Conservation (phyloP, 1,140 invertebrate genomes). For the Camponotus vicinus region DNA sequence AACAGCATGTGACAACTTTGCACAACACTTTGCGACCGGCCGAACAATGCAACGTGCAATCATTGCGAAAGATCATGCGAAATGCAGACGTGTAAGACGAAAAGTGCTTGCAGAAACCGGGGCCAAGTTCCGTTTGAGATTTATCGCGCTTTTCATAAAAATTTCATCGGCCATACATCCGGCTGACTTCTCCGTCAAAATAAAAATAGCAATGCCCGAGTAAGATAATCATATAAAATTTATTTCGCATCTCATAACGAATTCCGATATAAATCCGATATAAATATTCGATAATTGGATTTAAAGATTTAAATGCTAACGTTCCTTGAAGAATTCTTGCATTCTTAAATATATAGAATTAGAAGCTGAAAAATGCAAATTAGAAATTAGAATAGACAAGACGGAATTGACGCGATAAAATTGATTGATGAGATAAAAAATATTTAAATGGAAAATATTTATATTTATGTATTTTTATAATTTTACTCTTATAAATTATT, state of each 20-base stretch:
- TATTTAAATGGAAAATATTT: not conserved
- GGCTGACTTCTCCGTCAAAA: not conserved
- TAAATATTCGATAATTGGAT: not conserved
- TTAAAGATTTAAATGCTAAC: slow-evolving; percentile 24
- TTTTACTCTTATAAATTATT: no score
- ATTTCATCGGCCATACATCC: slow-evolving; percentile 6
- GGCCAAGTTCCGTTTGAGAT: slow-evolving; percentile 29
- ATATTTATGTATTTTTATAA: no score
- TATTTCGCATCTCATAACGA: not conserved
- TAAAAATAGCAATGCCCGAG: not conserved
- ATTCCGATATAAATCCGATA: slow-evolving; percentile 9
- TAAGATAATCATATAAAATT: slow-evolving; percentile 37
- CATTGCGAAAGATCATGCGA: slow-evolving; percentile 48
- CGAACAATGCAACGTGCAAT: slow-evolving; percentile 49
- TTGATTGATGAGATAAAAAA: not conserved
- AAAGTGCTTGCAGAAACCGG: slow-evolving; percentile 27
- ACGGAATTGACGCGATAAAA: not conserved
- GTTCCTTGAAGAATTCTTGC: slow-evolving; percentile 4
- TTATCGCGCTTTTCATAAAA: slow-evolving; percentile 10
- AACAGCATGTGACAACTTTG: slow-evolving; percentile 42
- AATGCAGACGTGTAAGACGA: not conserved
- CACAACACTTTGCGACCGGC: slow-evolving; percentile 22
- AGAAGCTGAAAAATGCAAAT: not conserved
- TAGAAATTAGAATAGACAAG: not conserved
- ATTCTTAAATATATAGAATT: not conserved